Conservation (phyloP, 2,888 invertebrate species). For the Phortica magna region DNA sequence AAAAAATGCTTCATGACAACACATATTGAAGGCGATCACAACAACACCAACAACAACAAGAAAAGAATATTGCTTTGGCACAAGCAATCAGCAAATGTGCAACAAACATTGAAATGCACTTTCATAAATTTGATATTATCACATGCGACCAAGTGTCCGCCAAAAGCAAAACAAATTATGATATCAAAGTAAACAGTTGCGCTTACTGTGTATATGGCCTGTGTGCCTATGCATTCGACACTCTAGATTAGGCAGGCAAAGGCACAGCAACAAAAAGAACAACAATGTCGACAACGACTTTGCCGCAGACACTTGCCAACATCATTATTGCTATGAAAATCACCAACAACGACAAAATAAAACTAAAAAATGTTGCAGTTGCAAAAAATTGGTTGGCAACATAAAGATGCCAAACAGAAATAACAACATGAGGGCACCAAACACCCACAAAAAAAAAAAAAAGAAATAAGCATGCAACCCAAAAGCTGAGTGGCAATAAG, state of each 20-base stretch:
- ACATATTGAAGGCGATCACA: too few relatives aligned
- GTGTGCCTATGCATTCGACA: slow-evolving; percentile 20
- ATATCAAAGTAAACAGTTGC: slow-evolving; percentile 32
- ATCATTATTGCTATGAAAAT: slow-evolving; percentile 46
- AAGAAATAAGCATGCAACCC: background rate
- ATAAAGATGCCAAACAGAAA: slow-evolving; percentile 27
- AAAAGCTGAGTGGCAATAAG: background rate
- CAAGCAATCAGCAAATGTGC: slow-evolving; percentile 41
- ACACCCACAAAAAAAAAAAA: slow-evolving; percentile 1
- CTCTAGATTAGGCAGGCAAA: slow-evolving; percentile 44
- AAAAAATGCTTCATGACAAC: background rate
- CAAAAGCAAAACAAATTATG: slow-evolving; percentile 28
- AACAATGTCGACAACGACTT: slow-evolving; percentile 44
- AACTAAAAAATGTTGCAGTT: slow-evolving; percentile 16
- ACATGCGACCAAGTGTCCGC: background rate
- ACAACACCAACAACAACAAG: too few relatives aligned
- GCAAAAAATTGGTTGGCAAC: slow-evolving; percentile 31
- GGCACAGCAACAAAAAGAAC: slow-evolving; percentile 38
- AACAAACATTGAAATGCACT: slow-evolving; percentile 51
- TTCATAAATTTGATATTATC: slow-evolving; percentile 30
- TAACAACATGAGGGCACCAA: background rate
- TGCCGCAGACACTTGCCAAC: slow-evolving; percentile 16
- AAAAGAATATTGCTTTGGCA: background rate
- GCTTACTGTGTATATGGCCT: background rate
- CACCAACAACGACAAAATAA: slow-evolving; percentile 18